phyloP scores from a whole-genome alignment of 2,888 invertebrate species.

The Noctua fimbriata region DNA sequence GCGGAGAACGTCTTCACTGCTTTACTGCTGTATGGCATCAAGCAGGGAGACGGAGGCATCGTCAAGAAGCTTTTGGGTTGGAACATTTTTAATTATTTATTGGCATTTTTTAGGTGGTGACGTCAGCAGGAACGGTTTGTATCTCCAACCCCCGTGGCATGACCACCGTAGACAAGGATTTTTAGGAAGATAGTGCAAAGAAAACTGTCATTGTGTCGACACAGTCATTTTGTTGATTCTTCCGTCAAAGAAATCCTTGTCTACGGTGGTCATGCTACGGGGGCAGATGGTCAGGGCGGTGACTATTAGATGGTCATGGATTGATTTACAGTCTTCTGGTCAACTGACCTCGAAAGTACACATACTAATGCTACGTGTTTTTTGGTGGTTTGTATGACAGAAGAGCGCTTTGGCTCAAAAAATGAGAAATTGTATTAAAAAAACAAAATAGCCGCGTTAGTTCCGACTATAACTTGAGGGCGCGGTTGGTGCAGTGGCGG shows the following conservation, averaged over 20 bases:
- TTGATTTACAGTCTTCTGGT: background rate
- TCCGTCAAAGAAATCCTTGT: no score
- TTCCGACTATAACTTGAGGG: background rate
- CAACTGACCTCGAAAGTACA: background rate
- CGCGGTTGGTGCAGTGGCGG: no score
- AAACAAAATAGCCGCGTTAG: background rate
- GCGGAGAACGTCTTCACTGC: conserved; percentile 84
- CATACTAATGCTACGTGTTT: background rate
- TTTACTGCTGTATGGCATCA: conserved; percentile 83
- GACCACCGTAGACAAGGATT: no score
- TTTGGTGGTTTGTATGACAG: background rate
- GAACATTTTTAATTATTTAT: conserved; percentile 24
- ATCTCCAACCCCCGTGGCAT: no score
- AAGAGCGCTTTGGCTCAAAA: background rate
- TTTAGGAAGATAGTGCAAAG: no score
- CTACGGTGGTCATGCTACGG: no score
- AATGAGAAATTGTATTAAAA: background rate
- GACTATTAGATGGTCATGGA: background rate
- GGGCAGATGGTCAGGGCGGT: background rate
- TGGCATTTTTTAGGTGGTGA: background rate
- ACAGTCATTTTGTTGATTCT: no score
- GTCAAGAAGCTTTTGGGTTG: conserved; percentile 84
- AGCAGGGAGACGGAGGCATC: conserved; percentile 78
- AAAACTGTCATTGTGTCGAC: no score
- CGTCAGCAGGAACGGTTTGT: background rate